Base-by-base conservation (phyloP, 2,113 vertebrate genomes). In the Psilopsiagon aurifrons region DNA sequence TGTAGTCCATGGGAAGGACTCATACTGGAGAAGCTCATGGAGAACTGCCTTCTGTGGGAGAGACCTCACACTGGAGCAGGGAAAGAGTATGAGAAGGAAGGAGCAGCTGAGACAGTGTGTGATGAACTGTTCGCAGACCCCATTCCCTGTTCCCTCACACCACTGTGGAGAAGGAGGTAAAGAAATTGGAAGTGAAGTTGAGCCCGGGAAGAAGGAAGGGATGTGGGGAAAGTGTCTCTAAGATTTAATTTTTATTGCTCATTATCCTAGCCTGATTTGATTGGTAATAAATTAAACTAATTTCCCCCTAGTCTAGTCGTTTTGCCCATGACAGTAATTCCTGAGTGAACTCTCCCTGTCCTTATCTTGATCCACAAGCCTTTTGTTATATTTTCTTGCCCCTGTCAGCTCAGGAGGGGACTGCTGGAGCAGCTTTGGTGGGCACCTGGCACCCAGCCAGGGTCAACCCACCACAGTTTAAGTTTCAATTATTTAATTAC, bases 401-500 rank as follows among this genome's bases (percentile, higher is more conserved):
- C 33, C 22, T 35, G 33, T 59, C 13, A 35, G 13, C 33, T 59
- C 33, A 35, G 33, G 57, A 59, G 33, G 57, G 20, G 33, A 59
- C 33, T 59, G 57, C 24, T 35, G 33, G 33, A 59, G 57, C 57
- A 59, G 57, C 57, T 59, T 59, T 24, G 57, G 57, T 59, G 57
- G 57, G 33, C 57, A 59, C 22, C 33, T 59, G 57, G 57, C 57
- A 24, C 57, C 57, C 57, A 59, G 33, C 33, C 57, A 59, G 22
- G 57, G 57, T 59, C 57, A 59, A 35, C 57, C 22, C 57, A 59
- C 57, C n/a, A 10, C 57, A 24, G 92, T 97, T 98, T 97, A 95
- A 95, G 94, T 95, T 98, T 98, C 98, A 97, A 90, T 98, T 98
- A 98, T 98, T 97, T 98, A 98, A 98, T 98, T 98, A 98, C 96